Evolutionary conservation across 1,140 invertebrate genomes (phyloP).

Genomic region (Drosophila asahinai): DNA sequence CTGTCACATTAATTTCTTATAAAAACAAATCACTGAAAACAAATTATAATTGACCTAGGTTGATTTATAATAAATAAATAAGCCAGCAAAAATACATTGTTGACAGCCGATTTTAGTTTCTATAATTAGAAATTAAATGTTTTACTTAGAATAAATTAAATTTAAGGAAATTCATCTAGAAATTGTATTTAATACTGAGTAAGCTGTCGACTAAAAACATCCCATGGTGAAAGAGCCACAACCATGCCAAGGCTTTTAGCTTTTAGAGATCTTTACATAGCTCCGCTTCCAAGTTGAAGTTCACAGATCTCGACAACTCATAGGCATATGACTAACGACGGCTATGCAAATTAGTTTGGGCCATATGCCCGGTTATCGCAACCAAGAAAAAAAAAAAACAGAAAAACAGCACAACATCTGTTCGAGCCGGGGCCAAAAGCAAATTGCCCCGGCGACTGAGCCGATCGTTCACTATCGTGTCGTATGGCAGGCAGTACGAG

Average conservation of each 20-base stretch:
- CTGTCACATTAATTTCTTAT: too few relatives aligned
- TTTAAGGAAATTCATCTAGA: not conserved
- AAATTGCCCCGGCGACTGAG: slow-evolving; percentile 13
- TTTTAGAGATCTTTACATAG: slow-evolving; percentile 2
- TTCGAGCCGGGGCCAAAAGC: slow-evolving; percentile 18
- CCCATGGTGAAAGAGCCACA: not conserved
- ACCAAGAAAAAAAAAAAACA: slow-evolving; percentile 19
- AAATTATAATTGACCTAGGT: too few relatives aligned
- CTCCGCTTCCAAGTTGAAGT: slow-evolving; percentile 40
- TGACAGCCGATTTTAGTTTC: not conserved
- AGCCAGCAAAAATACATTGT: not conserved
- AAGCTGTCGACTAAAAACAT: not conserved
- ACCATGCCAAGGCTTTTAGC: not conserved
- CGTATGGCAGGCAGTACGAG: slow-evolving; percentile 3
- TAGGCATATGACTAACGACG: slow-evolving; percentile 45
- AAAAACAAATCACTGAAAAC: too few relatives aligned
- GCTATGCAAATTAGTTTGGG: slow-evolving; percentile 52
- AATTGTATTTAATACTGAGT: not conserved
- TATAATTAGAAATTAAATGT: too few relatives aligned
- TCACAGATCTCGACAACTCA: slow-evolving; percentile 45
- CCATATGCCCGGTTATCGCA: slow-evolving; percentile 49
- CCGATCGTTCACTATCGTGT: slow-evolving; percentile 18
- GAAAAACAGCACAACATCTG: slow-evolving; percentile 29
- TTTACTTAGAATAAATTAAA: not conserved
- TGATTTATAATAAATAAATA: too few relatives aligned